A percentile compares a stretch with the other conserved stretches of the same genome.
These are phyloP conservation scores for Diogma glabrata DNA, from an alignment of 2,888 invertebrate species.

Conservation along the genomic window DNA sequence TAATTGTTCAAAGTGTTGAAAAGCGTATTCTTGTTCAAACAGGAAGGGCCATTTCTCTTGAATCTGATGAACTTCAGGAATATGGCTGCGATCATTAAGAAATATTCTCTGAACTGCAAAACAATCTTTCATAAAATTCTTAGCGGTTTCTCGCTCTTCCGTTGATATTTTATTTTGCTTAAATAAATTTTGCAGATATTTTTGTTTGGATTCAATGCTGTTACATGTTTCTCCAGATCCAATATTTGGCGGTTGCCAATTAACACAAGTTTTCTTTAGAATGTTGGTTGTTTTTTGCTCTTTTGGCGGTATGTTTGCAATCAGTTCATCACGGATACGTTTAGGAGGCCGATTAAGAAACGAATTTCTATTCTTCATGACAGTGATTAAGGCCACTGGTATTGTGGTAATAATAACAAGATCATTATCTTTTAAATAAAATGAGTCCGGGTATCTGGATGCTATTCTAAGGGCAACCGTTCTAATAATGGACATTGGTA, in stretches of 20 bases:
- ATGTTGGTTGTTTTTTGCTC: not conserved
- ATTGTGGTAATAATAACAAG: not conserved
- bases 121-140: too few relatives aligned
- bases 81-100: too few relatives aligned
- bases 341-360: not conserved
- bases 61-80: too few relatives aligned
- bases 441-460: not conserved
- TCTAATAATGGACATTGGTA: too few relatives aligned
- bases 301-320: not conserved
- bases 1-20: too few relatives aligned
- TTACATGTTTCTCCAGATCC: not conserved
- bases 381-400: not conserved
- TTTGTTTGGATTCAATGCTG: conserved; percentile 3
- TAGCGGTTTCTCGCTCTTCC: not conserved
- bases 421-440: not conserved
- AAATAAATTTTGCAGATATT: not conserved
- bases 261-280: not conserved
- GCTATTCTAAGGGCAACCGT: not conserved
- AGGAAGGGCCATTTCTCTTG: too few relatives aligned
- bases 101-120: too few relatives aligned
- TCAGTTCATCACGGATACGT: not conserved
- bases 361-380: not conserved
- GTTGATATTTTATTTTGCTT: not conserved
- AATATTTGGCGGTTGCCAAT: not conserved
- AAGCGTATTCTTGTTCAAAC: too few relatives aligned